Evolutionary conservation across 2,797 vertebrate species (phyloP), one percentile per base, ranked within the genome.

Genomic region (Cuculus canorus): DNA sequence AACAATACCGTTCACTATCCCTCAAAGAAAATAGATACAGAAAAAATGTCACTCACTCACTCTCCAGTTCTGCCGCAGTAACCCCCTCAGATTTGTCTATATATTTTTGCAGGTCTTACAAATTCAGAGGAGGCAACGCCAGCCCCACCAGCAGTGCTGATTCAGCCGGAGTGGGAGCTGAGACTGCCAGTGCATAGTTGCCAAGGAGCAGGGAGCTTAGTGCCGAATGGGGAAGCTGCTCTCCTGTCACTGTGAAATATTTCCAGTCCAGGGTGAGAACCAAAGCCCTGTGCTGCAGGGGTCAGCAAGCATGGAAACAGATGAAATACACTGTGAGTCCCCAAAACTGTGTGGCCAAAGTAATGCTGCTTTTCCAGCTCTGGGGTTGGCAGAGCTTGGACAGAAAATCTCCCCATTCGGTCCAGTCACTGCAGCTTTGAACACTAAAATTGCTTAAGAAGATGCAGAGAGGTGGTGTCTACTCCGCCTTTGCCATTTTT

Each of bases 51-150:
- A 0, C 3, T 75, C 37, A 24, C 6, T 81, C 48, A 83, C 77
- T 92, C 23, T 88, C 54, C 50, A 78, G 45, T 65, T 75, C 53
- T 85, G 52, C 50, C 15, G 41, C 47, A 70, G 33, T 76, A 94
- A 91, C 89, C n/a, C 80, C 41, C 94, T 93, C 88, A 94, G 82
- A 28, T n/a, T 72, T 27, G 28, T 80, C 69, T 80, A 11, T 52
- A 57, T 1, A 5, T 64, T 90, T 96, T 79, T 96, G 23, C 37
- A 76, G 68, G n/a, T 32, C 61, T 90, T 66, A 76, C 21, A 77
- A 45, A 91, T 72, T 93, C 85, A 89, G 53, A 48, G 52, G 48
- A 79, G 47, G 75, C 66, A 91, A 53, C 39, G 28, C 7, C 57
- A 64, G 52, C 56, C 52, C 33, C 60, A 54, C 32, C 19, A 47